Percentiles rank a stretch among this genome's conserved stretches.
Conservation (phyloP, 2,113 vertebrate species). For the Protobothrops flavoviridis region DNA sequence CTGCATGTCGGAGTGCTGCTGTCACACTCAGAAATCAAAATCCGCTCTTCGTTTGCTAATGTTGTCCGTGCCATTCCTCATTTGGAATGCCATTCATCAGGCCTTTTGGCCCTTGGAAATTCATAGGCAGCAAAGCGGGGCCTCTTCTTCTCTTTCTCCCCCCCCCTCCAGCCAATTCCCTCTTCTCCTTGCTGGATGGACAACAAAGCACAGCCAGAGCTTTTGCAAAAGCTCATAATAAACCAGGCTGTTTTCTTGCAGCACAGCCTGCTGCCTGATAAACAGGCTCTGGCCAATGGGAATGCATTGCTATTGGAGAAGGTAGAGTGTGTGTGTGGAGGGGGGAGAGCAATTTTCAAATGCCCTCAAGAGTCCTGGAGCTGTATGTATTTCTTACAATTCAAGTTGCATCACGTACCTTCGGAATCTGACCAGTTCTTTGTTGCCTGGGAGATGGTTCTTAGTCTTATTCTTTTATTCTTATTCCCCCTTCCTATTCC, state of each 20-base stretch:
- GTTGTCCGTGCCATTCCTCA: background rate
- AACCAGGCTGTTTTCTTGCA: slow-evolving; percentile 9
- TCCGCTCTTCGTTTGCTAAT: background rate
- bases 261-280: background rate
- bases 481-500: too few species aligned
- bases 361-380: background rate
- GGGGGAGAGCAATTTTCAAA: background rate
- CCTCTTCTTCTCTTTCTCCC: background rate
- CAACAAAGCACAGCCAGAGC: background rate
- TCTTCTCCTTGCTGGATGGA: background rate
- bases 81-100: slow-evolving; percentile 1
- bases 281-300: background rate
- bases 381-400: background rate
- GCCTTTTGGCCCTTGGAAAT: background rate
- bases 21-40: background rate
- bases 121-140: background rate
- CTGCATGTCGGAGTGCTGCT: background rate
- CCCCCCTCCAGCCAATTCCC: too few species aligned
- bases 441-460: background rate
- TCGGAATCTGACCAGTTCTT: background rate
- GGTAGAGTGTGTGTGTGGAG: background rate
- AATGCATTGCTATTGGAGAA: background rate
- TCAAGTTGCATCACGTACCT: background rate
- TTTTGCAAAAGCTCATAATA: slow-evolving; percentile 9
- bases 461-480: background rate